phyloP scores from a whole-genome alignment of 2,888 invertebrate genomes.

The Mythimna lalbum region DNA sequence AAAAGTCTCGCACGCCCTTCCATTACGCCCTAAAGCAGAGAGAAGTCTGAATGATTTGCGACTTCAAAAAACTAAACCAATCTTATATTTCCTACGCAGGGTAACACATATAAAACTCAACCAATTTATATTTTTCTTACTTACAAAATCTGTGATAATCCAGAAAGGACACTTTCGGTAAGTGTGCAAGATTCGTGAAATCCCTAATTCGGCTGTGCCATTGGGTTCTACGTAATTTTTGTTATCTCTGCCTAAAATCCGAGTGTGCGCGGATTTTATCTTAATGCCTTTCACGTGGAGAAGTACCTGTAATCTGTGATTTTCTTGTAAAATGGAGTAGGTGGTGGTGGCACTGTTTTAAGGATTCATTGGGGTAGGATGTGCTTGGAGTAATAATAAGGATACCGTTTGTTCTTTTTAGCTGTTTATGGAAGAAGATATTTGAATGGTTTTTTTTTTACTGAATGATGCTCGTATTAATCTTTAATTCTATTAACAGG shows the following conservation, averaged over 20 bases:
- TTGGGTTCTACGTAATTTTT: constrained; percentile 55
- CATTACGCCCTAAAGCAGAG: no score
- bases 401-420: background rate
- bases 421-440: background rate
- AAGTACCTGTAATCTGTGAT: constrained; percentile 28
- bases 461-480: no score
- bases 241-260: constrained; percentile 52
- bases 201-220: constrained; percentile 66
- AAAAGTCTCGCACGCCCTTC: no score
- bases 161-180: constrained; percentile 53
- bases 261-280: constrained; percentile 45
- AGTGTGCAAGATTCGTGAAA: constrained; percentile 48
- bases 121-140: constrained; percentile 1
- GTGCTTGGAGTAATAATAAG: constrained; percentile 19
- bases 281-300: constrained; percentile 30
- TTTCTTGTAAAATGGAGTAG: constrained; percentile 27
- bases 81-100: background rate
- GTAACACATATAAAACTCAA: no score
- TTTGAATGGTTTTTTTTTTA: no score
- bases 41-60: no score
- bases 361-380: constrained; percentile 24
- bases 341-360: constrained; percentile 8
- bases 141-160: constrained; percentile 56
- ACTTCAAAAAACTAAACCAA: no score
- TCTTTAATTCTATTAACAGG: no score